phyloP scores from a whole-genome alignment of 2,888 invertebrate genomes.

The Zonitis immaculata region DNA sequence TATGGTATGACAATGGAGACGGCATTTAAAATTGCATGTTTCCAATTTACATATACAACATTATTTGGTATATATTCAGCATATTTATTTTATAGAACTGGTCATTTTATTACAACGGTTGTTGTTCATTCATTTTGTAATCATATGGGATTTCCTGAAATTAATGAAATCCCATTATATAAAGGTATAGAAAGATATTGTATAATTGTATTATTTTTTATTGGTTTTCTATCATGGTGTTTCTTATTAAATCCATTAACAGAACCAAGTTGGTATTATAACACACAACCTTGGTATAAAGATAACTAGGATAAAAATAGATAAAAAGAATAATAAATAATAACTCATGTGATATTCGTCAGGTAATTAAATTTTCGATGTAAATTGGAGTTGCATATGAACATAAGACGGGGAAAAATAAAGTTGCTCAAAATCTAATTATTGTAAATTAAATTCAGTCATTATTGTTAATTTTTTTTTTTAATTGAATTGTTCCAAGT shows the following conservation, averaged over 20 bases:
- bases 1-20: slow-evolving; percentile 64
- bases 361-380: not conserved
- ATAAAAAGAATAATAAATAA: too few species aligned
- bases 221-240: slow-evolving; percentile 76
- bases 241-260: slow-evolving; percentile 72
- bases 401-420: too few species aligned
- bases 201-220: slow-evolving; percentile 63
- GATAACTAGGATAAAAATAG: slow-evolving; percentile 1
- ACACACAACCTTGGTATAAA: slow-evolving; percentile 29
- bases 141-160: slow-evolving; percentile 93
- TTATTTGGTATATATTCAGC: slow-evolving; percentile 93
- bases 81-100: slow-evolving; percentile 85
- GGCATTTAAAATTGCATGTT: slow-evolving; percentile 68
- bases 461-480: too few species aligned
- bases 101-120: slow-evolving; percentile 83
- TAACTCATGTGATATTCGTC: not conserved
- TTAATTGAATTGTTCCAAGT: too few species aligned
- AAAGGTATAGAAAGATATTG: slow-evolving; percentile 55
- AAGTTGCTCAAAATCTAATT: not conserved
- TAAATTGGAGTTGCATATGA: not conserved
- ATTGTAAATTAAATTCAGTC: too few species aligned
- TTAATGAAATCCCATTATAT: slow-evolving; percentile 64
- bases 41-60: slow-evolving; percentile 88
- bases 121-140: slow-evolving; percentile 93
- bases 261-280: slow-evolving; percentile 51